phyloP scores from a whole-genome alignment of 2,113 vertebrate genomes.

The Ciconia boyciana region DNA sequence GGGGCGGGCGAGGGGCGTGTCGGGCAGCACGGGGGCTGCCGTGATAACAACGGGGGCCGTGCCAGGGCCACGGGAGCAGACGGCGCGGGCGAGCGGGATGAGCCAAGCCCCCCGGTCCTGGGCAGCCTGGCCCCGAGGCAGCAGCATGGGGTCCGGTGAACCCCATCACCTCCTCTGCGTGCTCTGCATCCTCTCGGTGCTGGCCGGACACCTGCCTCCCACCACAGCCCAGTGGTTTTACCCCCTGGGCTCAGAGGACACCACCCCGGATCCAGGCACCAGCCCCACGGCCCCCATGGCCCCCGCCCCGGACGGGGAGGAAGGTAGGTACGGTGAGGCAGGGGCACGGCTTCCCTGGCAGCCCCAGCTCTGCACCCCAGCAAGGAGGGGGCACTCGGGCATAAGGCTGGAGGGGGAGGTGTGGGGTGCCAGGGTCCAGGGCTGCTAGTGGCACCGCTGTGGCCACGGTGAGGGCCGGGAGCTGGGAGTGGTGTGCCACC shows the following conservation, averaged over 20 bases:
- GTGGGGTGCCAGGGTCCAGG: fast-evolving
- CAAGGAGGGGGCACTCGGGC: background rate
- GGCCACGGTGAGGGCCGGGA: background rate
- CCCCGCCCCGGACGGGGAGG: background rate
- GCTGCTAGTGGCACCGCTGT: background rate
- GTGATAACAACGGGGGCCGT: slow-evolving; percentile 12
- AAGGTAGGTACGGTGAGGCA: background rate
- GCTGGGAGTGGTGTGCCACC: background rate
- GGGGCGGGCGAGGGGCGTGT: slow-evolving; percentile 35
- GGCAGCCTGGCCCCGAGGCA: background rate
- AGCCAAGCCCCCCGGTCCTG: background rate
- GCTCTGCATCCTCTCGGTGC: background rate
- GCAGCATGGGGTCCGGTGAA: background rate
- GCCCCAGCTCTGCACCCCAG: background rate
- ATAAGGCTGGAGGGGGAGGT: background rate
- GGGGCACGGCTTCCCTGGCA: background rate
- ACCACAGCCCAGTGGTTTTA: slow-evolving; percentile 21
- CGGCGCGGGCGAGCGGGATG: fast-evolving
- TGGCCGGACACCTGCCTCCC: background rate
- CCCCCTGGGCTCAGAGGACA: background rate
- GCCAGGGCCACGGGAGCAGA: background rate
- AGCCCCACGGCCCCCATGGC: background rate
- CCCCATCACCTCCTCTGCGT: background rate
- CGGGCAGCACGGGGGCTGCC: background rate
- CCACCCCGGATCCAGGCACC: background rate